These are phyloP conservation scores for Donacobius atricapilla DNA, from an alignment of 2,113 vertebrate genomes.

Conservation along the genomic window DNA sequence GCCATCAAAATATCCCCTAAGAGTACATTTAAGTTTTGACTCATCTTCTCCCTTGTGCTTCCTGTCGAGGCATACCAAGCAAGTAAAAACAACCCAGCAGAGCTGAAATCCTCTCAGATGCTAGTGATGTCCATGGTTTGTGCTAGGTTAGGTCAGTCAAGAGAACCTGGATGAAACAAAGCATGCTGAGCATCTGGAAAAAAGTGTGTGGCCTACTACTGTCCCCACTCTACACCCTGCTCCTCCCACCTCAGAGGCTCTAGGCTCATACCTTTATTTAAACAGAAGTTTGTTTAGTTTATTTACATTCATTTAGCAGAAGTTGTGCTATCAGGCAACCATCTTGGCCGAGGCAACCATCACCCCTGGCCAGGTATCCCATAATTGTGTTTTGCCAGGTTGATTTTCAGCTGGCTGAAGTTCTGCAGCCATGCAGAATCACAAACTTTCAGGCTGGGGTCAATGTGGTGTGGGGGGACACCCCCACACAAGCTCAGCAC, in stretches of 20 bases:
- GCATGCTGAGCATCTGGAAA: accelerated
- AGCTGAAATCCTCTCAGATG: neutral
- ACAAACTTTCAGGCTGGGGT: neutral
- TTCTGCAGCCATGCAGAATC: neutral
- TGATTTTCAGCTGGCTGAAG: neutral
- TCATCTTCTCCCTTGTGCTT: neutral
- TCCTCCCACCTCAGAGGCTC: neutral
- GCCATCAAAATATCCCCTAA: neutral
- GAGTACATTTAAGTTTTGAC: neutral
- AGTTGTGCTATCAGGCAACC: neutral
- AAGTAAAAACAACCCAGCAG: neutral
- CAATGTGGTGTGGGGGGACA: neutral
- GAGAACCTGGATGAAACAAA: neutral
- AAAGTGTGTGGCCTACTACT: neutral
- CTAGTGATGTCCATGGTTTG: neutral
- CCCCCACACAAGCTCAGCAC: accelerated
- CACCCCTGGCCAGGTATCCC: accelerated
- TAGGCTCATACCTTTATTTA: neutral
- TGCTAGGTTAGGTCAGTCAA: neutral
- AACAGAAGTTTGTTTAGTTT: too few species aligned
- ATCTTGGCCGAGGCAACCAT: neutral
- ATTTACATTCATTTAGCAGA: too few species aligned
- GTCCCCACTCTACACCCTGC: neutral
- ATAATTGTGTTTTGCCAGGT: neutral
- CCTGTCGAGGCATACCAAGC: accelerated